Conservation (phyloP, 2,113 vertebrate genomes). For the Neopipo cinnamomea region DNA sequence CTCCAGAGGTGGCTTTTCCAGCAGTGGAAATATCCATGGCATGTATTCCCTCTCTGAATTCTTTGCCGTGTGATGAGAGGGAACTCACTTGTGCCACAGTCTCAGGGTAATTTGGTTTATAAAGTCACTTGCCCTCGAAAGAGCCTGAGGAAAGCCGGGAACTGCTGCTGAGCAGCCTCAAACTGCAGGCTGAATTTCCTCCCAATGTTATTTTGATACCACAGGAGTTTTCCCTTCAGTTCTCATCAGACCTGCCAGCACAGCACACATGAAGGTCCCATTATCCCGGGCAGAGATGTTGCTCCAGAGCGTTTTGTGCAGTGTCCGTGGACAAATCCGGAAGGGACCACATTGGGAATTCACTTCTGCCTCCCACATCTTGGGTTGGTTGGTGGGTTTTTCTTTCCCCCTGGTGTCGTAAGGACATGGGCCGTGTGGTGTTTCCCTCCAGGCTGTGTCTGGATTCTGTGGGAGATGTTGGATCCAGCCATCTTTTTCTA, state of each 20-base stretch:
- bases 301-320: no score
- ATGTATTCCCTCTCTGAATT: background rate
- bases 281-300: no score
- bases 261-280: no score
- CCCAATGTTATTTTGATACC: background rate
- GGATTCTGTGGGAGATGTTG: background rate
- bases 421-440: background rate
- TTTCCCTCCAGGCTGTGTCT: background rate
- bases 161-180: background rate
- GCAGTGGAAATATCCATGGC: background rate
- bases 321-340: fast-evolving
- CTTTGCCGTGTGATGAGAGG: background rate
- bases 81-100: background rate
- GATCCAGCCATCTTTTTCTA: background rate
- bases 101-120: background rate
- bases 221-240: background rate
- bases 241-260: background rate
- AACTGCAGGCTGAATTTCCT: no score
- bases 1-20: background rate
- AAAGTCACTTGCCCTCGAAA: background rate
- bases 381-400: background rate
- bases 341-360: background rate
- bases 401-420: background rate
- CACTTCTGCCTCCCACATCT: background rate
- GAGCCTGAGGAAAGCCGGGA: background rate